Evolutionary conservation across 2,113 vertebrate genomes (phyloP).

Genomic region (Tragelaphus imberbis): DNA sequence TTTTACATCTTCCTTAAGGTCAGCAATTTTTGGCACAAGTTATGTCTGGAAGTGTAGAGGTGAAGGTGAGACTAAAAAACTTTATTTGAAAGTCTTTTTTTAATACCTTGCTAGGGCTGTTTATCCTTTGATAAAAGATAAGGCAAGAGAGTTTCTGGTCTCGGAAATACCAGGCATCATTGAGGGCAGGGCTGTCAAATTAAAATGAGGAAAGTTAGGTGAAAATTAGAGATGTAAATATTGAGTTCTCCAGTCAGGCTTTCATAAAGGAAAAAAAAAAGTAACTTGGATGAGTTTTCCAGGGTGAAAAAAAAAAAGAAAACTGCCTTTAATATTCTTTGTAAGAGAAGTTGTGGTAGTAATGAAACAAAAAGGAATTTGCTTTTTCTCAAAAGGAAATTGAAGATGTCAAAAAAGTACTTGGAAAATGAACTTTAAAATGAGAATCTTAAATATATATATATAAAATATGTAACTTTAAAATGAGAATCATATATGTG

Average conservation of each 20-base stretch:
- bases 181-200: not conserved
- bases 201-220: not conserved
- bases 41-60: not conserved
- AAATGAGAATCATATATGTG: not conserved
- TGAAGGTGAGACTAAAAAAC: not conserved
- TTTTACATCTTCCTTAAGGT: not conserved
- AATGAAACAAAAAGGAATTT: not conserved
- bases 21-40: not conserved
- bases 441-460: not conserved
- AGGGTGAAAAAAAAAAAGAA: not conserved
- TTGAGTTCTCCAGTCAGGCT: not conserved
- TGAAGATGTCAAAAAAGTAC: not conserved
- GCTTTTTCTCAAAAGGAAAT: not conserved
- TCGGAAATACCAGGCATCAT: not conserved
- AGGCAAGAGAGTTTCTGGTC: not conserved
- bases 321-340: not conserved
- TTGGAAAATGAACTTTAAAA: constrained; percentile 19
- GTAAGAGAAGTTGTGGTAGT: not conserved
- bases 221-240: not conserved
- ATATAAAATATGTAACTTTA: not conserved
- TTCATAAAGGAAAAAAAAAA: not conserved
- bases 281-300: not conserved
- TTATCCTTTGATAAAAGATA: not conserved
- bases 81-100: not conserved
- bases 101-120: not conserved